Evolutionary conservation across 2,797 vertebrate genomes (phyloP).

Genomic region (Gallinago nigripennis): DNA sequence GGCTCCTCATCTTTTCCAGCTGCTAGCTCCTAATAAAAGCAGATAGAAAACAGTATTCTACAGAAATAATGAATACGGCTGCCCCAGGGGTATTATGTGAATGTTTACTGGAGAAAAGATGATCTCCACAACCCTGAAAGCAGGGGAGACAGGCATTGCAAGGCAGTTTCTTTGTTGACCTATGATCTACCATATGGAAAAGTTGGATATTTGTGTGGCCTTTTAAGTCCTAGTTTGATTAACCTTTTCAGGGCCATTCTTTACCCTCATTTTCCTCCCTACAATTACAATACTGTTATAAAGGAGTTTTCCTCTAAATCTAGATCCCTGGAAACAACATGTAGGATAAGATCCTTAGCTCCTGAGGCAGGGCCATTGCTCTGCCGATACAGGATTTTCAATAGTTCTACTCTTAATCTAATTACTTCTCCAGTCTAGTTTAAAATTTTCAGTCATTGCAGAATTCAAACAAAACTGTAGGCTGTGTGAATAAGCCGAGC

Average conservation of each 20-base stretch:
- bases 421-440: background rate
- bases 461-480: constrained; percentile 29
- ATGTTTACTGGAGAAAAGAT: background rate
- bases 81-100: background rate
- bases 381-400: background rate
- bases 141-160: background rate
- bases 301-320: background rate
- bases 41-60: background rate
- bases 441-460: background rate
- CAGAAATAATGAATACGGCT: background rate
- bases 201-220: background rate
- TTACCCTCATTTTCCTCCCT: background rate
- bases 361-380: background rate
- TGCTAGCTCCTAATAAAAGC: constrained; percentile 34
- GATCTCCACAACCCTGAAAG: background rate
- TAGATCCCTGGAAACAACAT: background rate
- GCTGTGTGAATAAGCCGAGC: constrained; percentile 16
- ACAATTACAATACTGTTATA: background rate
- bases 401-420: background rate
- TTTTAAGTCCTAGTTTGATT: background rate
- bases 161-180: background rate
- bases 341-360: background rate
- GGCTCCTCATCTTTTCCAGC: constrained; percentile 27
- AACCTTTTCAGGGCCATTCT: background rate
- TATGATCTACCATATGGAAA: background rate